These are phyloP conservation scores for Drosophila prosaltans DNA, from an alignment of 1,140 invertebrate genomes.

Conservation along the genomic window DNA sequence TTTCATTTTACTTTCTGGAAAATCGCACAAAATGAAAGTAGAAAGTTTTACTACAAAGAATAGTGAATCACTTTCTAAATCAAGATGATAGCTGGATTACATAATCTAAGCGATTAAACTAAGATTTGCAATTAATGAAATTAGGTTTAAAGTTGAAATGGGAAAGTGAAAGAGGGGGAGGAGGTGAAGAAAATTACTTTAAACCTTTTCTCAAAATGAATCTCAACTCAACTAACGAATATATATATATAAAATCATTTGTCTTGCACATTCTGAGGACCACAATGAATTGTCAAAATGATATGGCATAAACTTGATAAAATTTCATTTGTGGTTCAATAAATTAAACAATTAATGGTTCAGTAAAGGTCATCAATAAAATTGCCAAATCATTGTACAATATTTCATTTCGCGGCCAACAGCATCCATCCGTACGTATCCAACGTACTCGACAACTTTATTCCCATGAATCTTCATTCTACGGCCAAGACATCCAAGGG, in stretches of 20 bases:
- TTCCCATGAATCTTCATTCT: constrained; percentile 23
- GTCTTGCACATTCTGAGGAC: not conserved
- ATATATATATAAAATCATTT: not conserved
- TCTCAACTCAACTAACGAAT: not conserved
- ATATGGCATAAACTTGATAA: constrained; percentile 51
- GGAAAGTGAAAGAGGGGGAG: too few relatives aligned
- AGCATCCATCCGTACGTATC: not conserved
- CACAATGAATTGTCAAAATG: constrained; percentile 22
- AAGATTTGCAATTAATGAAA: too few relatives aligned
- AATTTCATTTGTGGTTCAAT: constrained; percentile 52
- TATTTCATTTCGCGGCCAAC: constrained; percentile 23
- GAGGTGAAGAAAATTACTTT: not conserved
- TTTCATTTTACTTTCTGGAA: constrained; percentile 21
- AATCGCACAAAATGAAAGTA: not conserved
- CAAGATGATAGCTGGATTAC: too few relatives aligned
- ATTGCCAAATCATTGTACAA: constrained; percentile 58
- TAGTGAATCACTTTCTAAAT: not conserved
- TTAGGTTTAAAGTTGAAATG: too few relatives aligned
- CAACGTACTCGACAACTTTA: not conserved
- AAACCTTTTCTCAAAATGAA: not conserved
- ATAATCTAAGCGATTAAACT: too few relatives aligned
- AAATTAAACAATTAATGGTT: constrained; percentile 73
- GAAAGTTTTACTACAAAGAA: not conserved
- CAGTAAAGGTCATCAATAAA: constrained; percentile 54
- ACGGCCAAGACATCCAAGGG: not conserved